phyloP scores from a whole-genome alignment of 2,888 invertebrate genomes.

The Dryococelus australis region DNA sequence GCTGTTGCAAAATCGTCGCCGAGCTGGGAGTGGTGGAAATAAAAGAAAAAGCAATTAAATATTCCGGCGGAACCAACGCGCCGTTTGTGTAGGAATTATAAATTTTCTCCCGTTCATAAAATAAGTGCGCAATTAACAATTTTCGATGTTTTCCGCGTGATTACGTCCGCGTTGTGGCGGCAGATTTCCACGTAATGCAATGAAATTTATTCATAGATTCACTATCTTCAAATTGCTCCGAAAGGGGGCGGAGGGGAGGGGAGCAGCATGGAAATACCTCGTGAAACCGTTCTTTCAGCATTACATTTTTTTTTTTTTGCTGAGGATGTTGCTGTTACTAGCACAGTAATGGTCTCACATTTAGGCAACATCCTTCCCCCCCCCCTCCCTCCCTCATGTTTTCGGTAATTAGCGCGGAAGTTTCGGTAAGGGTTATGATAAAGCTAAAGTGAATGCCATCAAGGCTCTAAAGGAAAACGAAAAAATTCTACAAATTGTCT shows the following conservation, averaged over 20 bases:
- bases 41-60: not conserved
- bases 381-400: too few species aligned
- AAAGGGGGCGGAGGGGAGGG: not conserved
- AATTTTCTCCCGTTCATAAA: not conserved
- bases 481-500: too few species aligned
- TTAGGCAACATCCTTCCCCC: too few species aligned
- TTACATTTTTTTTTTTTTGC: not conserved
- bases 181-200: not conserved
- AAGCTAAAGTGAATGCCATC: too few species aligned
- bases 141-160: not conserved
- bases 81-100: not conserved
- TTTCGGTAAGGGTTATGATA: too few species aligned
- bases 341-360: too few species aligned
- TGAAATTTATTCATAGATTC: not conserved
- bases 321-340: too few species aligned
- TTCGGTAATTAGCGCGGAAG: too few species aligned
- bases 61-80: not conserved
- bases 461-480: too few species aligned
- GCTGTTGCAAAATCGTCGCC: not conserved
- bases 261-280: not conserved
- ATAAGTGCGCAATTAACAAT: conserved; percentile 1
- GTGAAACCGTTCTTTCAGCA: not conserved
- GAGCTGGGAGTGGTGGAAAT: not conserved
- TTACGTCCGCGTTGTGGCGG: not conserved
- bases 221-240: not conserved